Evolutionary conservation across 2,888 invertebrate genomes (phyloP), one percentile per base, ranked within the genome.

Genomic region (Actias luna): DNA sequence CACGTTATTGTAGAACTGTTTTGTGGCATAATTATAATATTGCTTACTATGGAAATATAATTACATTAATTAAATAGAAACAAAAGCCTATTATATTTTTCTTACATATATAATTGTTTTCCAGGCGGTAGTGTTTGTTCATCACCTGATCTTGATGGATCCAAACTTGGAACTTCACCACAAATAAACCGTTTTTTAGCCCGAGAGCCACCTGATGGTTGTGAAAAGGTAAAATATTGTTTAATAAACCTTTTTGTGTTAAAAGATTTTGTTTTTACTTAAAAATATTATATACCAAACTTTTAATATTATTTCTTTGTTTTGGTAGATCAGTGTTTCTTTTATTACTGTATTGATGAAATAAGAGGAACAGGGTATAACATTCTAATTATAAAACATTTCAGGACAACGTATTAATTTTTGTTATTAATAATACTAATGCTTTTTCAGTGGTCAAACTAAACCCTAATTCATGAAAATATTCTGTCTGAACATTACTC

Each of bases 171-270:
- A 62, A 96, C 97, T 65, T 97, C 97, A 67, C 97, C 97, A 46
- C 96, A 96, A 84, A 97, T 97, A 81, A 97, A 97, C 86, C 94
- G 95, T 80, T 97, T 97, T 87, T 93, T 97, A 80, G 96, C 97
- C 46, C 93, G 97, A 61, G 97, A 97, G 87, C 97, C 97, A 60
- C 97, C 97, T 29, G 97, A 97, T 93, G 97, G 97, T 80, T 97
- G 97, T 93, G 97, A 97, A 93, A 96, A 95, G 91, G 96, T 93
- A 82, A 58, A 58, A 39, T 25, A 55, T 12, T 22, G 1, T 36
- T 39, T 52, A 50, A 22, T 60, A 12, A 31, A 31, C 25, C 1
- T n/a, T n/a, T 16, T 39, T n/a, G 39, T n/a, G n/a, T n/a, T 39
- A 14, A 3, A 39, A n/a, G 39, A 39, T n/a, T n/a, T n/a, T n/a